Evolutionary conservation across 2,888 invertebrate species (phyloP), one percentile per base, ranked within the genome.

Genomic region (Caenorhabditis doughertyi): DNA sequence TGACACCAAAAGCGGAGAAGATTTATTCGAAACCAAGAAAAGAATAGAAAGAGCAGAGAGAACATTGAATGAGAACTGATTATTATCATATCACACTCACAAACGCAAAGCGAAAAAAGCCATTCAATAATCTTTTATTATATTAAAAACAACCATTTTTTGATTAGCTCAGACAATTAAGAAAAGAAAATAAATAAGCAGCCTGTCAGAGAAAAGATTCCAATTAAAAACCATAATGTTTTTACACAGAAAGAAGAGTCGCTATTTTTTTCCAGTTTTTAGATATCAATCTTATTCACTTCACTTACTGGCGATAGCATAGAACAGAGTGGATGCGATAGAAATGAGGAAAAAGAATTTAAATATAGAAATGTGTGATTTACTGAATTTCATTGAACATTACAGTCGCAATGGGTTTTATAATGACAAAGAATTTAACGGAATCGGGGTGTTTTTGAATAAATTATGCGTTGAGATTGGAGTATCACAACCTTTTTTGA

Each of bases 401-500:
- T 13, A 35, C 21, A 39, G 47, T 51, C 42, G 18, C 25, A 58
- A 68, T 60, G 42, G 42, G 60, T 42, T 39, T 56, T 56, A 58
- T 47, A 11, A 51, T 42, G 60, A 60, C 60, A 27, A 27, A 27
- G 3, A 16, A 11, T 35, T 11, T 9, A 35, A 47, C 39, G 64
- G 47, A 68, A 49, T 49, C 58, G 55, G 56, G 39, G 56, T n/a
- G n/a, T 39, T 11, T 56, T 65, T 49, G 16, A 70, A 70, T 70
- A 70, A 79, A 79, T 79, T 79, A 79, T 70, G 79, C 79, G 64
- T 44, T 68, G 76, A 62, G 62, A 79, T 79, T 55, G 27, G 32
- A 39, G 29, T 27, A 53, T 74, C 81, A 81, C 74, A 81, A 81
- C 81, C 81, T 42, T 68, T 49, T 47, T 51, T 53, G 29, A 47